Conservation (phyloP, 2,797 vertebrate genomes). For the Brachyrhaphis roseni region DNA sequence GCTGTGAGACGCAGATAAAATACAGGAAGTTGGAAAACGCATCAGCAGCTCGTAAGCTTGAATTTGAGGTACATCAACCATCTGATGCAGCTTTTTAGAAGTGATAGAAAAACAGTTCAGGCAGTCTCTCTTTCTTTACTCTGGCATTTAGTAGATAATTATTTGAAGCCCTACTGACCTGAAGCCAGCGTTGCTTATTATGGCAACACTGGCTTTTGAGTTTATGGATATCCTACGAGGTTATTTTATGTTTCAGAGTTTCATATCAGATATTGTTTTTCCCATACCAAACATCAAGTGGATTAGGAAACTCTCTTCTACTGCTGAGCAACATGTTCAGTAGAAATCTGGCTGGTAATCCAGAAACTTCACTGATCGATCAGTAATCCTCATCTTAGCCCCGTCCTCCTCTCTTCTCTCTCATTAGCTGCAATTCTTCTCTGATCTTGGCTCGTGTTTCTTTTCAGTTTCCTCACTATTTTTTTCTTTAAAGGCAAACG, state of each 20-base stretch:
- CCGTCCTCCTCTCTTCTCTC: conserved; percentile 36
- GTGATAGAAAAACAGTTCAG: background rate
- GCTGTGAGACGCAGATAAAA: no score
- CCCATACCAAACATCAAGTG: background rate
- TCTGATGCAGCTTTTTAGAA: background rate
- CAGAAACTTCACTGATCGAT: conserved; percentile 26
- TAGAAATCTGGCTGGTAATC: conserved; percentile 36
- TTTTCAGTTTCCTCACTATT: conserved; percentile 41
- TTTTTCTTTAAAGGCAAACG: background rate
- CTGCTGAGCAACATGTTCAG: conserved; percentile 30
- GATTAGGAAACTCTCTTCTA: conserved; percentile 12
- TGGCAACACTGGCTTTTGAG: no score
- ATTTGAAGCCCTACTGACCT: background rate
- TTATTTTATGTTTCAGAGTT: no score
- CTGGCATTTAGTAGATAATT: background rate
- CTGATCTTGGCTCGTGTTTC: conserved; percentile 49
- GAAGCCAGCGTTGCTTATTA: no score
- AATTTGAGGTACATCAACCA: no score
- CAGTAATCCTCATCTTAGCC: conserved; percentile 30
- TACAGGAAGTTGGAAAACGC: no score
- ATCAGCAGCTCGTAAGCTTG: no score
- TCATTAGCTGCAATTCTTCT: conserved; percentile 61
- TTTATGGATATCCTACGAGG: no score
- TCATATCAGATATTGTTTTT: background rate
- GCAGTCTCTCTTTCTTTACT: background rate